Evolutionary conservation across 1,140 invertebrate genomes (phyloP).

Genomic region (Globodera ellingtonae): DNA sequence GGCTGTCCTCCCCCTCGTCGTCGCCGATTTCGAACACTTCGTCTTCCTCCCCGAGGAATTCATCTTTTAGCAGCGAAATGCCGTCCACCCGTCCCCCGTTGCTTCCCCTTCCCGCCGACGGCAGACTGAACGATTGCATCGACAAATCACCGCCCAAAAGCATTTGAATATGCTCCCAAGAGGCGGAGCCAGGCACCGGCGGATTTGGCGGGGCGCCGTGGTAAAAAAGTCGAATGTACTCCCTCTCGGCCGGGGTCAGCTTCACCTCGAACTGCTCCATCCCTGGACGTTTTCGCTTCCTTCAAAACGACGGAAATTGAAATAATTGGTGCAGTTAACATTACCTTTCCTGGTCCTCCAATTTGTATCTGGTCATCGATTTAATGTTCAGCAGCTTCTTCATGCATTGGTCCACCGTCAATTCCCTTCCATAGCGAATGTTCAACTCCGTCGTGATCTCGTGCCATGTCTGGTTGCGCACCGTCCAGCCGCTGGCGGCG

Average conservation of each 20-base stretch:
- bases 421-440: background rate
- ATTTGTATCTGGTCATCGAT: constrained; percentile 4
- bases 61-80: background rate
- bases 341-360: constrained; percentile 14
- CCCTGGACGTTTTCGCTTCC: background rate
- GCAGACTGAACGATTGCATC: background rate
- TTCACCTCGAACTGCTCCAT: background rate
- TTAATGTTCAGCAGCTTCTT: constrained; percentile 13
- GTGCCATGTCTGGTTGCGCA: constrained; percentile 9
- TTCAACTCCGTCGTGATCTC: constrained; percentile 7
- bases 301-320: background rate
- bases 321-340: background rate
- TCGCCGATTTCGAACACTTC: constrained; percentile 1
- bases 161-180: background rate
- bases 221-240: constrained; percentile 3
- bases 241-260: background rate
- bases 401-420: constrained; percentile 8
- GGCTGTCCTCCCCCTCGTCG: background rate
- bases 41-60: background rate
- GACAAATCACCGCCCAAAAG: background rate
- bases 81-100: background rate
- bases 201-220: background rate
- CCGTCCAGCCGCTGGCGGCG: background rate
- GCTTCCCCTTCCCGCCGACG: background rate
- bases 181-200: background rate